These are phyloP conservation scores for Garrulus glandarius DNA, from an alignment of 2,797 vertebrate species.

Conservation along the genomic window DNA sequence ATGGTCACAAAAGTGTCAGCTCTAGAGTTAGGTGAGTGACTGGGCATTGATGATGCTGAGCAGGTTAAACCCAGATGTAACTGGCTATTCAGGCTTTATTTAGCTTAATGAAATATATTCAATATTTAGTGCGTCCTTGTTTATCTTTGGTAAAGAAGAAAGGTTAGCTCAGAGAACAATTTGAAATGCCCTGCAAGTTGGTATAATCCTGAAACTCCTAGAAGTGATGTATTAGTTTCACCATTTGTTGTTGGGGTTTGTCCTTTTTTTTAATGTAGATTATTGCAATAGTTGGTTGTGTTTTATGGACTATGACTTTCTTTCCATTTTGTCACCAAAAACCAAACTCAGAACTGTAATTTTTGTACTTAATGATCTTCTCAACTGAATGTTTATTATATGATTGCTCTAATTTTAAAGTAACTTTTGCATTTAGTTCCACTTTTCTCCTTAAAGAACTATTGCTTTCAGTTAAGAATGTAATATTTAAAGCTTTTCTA, in stretches of 20 bases:
- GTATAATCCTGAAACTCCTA: not conserved
- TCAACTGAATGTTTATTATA: not conserved
- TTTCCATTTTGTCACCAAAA: not conserved
- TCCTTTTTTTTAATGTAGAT: not conserved
- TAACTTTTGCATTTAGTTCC: not conserved
- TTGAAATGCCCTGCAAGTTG: not conserved
- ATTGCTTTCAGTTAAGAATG: not conserved
- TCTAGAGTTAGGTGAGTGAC: not conserved
- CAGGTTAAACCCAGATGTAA: not conserved
- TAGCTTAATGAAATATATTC: not conserved
- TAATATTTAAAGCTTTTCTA: not conserved
- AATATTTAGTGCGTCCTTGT: not conserved
- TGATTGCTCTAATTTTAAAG: not conserved
- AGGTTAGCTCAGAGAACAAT: not conserved
- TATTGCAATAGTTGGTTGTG: not conserved
- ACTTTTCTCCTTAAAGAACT: not conserved
- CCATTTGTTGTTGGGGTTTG: not conserved
- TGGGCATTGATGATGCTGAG: not conserved
- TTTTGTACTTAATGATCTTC: not conserved
- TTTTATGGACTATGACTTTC: not conserved
- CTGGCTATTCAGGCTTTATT: not conserved
- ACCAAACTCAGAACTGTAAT: not conserved
- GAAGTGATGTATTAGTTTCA: not conserved
- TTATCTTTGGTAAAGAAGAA: not conserved
- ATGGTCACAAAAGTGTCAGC: fast-evolving